Base-by-base conservation (phyloP, 2,797 vertebrate genomes). In the Ficedula albicollis region DNA sequence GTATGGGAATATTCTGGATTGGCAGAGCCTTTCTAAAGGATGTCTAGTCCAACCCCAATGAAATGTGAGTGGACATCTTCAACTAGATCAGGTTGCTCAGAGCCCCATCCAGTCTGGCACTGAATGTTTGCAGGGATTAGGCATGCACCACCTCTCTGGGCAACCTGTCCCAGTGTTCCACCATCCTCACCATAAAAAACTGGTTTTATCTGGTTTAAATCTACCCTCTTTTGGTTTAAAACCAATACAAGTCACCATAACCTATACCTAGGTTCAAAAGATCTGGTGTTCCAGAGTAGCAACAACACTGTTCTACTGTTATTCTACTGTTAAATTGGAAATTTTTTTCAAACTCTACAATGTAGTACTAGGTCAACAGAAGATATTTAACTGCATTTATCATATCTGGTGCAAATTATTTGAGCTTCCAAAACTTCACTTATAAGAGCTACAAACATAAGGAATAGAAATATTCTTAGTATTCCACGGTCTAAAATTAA, bases 381-480 rank as follows among this genome's bases (percentile, higher is more conserved):
- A 78, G 29, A 36, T 59, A 84, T 79, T 84, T 63, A 78, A 63
- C 41, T 48, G 36, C 27, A 78, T n/a, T 34, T 34, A 83, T 55
- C 69, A 4, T 32, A 78, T 62, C 86, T 66, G 56, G 59, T 27
- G 25, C 38, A 83, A 93, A 73, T 41, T 76, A 59, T 73, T 36
- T 63, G 20, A 49, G 32, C 43, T 81, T 58, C 44, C 14, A 64
- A 38, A 90, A 84, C 59, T 55, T 73, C 36, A 67, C 21, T 82
- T 76, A 26, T 14, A 77, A 58, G 18, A 67, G 52, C 59, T 73
- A 73, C 46, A 94, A 87, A 89, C 16, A n/a, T 27, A 85, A 73
- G 52, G 41, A 84, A 54, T 5, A 74, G 25, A 83, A 83, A 89
- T 32, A 52, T 5, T 18, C 46, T 55, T 29, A 68, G 84, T 23